These are phyloP conservation scores for Drosophila mercatorum DNA, from an alignment of 2,888 invertebrate species.

Conservation along the genomic window DNA sequence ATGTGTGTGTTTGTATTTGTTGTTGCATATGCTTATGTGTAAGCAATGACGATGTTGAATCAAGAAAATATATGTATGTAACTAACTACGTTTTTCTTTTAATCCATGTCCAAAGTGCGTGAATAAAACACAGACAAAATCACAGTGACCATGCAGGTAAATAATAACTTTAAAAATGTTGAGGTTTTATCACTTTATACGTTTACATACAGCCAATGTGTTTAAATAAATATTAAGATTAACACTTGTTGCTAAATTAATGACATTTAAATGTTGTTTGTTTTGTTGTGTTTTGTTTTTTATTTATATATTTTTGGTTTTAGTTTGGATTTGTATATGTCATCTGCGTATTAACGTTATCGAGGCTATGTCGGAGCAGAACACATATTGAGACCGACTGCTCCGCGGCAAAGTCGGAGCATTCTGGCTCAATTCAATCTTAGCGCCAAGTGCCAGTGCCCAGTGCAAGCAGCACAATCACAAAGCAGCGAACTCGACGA, in stretches of 20 bases:
- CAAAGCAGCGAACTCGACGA: constrained; percentile 36
- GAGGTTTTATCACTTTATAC: constrained; percentile 27
- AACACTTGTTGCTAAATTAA: constrained; percentile 52
- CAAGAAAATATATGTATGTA: constrained; percentile 1
- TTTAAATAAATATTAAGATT: constrained; percentile 20
- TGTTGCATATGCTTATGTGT: neutral
- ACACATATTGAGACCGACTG: constrained; percentile 57
- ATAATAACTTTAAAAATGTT: constrained; percentile 14
- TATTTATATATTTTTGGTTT: constrained; percentile 9
- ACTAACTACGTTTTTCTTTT: constrained; percentile 3
- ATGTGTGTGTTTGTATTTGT: constrained; percentile 1
- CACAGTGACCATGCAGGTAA: constrained; percentile 39
- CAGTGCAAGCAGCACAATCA: constrained; percentile 27
- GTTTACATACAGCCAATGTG: neutral
- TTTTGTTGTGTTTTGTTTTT: neutral
- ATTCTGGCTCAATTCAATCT: constrained; percentile 63
- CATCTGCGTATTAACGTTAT: constrained; percentile 30
- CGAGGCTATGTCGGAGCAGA: constrained; percentile 43
- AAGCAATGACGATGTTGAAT: constrained; percentile 2
- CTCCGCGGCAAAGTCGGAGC: constrained; percentile 65
- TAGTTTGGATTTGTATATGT: constrained; percentile 11
- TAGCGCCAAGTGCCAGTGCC: constrained; percentile 43
- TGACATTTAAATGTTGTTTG: constrained; percentile 20
- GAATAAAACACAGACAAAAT: constrained; percentile 27
- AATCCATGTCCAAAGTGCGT: neutral